These are phyloP conservation scores for Ictidomys tridecemlineatus DNA, from an alignment of 2,113 vertebrate species.

Conservation along the genomic window DNA sequence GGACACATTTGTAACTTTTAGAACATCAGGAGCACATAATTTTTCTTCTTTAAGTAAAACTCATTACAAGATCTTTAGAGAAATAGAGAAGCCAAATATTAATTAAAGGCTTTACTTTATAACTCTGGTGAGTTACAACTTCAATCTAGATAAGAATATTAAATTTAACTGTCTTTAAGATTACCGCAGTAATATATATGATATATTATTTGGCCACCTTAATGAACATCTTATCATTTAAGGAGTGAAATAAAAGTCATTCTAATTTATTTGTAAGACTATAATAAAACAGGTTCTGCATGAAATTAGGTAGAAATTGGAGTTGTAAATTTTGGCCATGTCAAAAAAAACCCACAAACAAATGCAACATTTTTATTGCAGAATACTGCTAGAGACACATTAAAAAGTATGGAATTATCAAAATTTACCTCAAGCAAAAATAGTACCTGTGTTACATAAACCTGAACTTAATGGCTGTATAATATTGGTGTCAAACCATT, in stretches of 20 bases:
- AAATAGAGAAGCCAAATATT: slow-evolving; percentile 22
- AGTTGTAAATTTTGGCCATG: not conserved
- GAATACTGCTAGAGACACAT: not conserved
- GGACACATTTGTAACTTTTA: not conserved
- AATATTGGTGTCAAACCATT: not conserved
- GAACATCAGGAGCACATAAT: not conserved
- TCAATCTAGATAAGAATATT: slow-evolving; percentile 45
- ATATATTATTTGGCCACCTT: not conserved
- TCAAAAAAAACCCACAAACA: not conserved
- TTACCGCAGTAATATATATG: not conserved
- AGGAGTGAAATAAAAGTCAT: slow-evolving; percentile 37
- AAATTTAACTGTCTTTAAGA: slow-evolving; percentile 56
- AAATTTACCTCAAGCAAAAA: not conserved
- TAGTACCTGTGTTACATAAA: not conserved
- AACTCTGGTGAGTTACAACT: slow-evolving; percentile 31
- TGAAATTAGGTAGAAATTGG: not conserved
- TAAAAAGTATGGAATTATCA: not conserved
- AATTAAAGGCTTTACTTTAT: not conserved
- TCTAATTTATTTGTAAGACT: slow-evolving; percentile 27
- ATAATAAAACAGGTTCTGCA: not conserved
- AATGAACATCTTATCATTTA: slow-evolving; percentile 50
- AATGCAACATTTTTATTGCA: not conserved
- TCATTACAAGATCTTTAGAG: not conserved
- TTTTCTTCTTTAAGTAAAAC: not conserved
- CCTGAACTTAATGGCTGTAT: not conserved